Evolutionary conservation across 1,140 invertebrate species (phyloP).

Genomic region (Tigriopus japonicus): DNA sequence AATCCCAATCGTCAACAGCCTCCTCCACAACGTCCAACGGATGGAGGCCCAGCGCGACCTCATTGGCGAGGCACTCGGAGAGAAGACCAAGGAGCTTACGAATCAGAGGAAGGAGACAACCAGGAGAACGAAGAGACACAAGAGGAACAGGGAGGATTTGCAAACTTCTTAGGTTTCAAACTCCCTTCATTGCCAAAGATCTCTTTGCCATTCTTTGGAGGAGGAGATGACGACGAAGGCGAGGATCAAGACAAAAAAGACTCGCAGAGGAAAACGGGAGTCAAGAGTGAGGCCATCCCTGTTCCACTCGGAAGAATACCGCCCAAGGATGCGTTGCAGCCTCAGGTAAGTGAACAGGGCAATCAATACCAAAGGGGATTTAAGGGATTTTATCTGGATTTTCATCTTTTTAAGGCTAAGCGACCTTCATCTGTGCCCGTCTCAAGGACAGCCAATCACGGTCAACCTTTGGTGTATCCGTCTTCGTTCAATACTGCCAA

Average conservation of each 20-base stretch:
- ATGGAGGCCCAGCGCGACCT: too few species aligned
- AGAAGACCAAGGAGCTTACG: background rate
- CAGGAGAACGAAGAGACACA: background rate
- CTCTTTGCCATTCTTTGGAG: background rate
- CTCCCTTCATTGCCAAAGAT: too few species aligned
- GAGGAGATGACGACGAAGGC: background rate
- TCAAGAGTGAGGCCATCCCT: slow-evolving; percentile 1
- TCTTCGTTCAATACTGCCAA: slow-evolving; percentile 6
- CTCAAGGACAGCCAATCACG: background rate
- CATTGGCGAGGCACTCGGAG: background rate
- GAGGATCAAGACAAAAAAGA: background rate
- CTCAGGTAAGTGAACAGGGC: too few species aligned
- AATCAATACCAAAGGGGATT: too few species aligned
- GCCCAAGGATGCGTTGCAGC: background rate
- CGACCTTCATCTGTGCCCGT: slow-evolving; percentile 3
- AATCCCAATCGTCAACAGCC: too few species aligned
- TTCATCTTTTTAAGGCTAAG: background rate
- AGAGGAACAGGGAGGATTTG: too few species aligned
- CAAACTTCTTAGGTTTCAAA: too few species aligned
- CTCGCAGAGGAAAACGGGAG: background rate
- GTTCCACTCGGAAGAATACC: background rate
- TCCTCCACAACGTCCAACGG: too few species aligned
- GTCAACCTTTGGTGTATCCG: slow-evolving; percentile 3
- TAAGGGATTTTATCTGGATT: too few species aligned
- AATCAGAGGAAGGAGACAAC: background rate